These are phyloP conservation scores for Halcyon smyrnensis DNA, from an alignment of 2,797 vertebrate genomes.

Conservation along the genomic window DNA sequence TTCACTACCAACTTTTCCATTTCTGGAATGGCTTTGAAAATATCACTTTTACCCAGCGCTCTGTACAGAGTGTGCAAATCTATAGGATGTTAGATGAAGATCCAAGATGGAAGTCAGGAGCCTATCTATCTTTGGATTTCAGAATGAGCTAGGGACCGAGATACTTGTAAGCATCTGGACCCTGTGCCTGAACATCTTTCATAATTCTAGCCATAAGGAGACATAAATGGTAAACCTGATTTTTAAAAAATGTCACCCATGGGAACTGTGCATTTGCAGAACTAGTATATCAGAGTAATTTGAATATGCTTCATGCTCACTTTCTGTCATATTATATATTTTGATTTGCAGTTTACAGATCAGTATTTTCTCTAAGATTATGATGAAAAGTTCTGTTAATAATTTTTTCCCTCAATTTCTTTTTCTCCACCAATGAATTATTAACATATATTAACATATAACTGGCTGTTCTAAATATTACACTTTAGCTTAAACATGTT, in stretches of 20 bases:
- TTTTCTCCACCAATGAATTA: not conserved
- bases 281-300: not conserved
- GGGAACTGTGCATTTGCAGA: not conserved
- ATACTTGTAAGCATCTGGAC: conserved; percentile 13
- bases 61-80: not conserved
- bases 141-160: not conserved
- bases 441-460: not conserved
- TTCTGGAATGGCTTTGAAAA: not conserved
- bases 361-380: not conserved
- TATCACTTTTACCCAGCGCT: not conserved
- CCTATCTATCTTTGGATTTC: conserved; percentile 15
- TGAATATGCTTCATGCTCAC: not conserved
- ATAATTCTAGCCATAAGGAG: not conserved
- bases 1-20: not conserved
- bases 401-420: not conserved
- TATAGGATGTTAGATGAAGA: not conserved
- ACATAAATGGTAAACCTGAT: not conserved
- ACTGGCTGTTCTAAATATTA: conserved; percentile 10
- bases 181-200: not conserved
- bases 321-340: not conserved
- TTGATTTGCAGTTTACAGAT: not conserved
- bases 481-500: conserved; percentile 9
- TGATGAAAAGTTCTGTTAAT: not conserved
- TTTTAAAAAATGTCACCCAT: not conserved
- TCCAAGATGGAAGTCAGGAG: not conserved